These are phyloP conservation scores for Gymnocheta viridis DNA, from an alignment of 2,888 invertebrate species.

Conservation along the genomic window DNA sequence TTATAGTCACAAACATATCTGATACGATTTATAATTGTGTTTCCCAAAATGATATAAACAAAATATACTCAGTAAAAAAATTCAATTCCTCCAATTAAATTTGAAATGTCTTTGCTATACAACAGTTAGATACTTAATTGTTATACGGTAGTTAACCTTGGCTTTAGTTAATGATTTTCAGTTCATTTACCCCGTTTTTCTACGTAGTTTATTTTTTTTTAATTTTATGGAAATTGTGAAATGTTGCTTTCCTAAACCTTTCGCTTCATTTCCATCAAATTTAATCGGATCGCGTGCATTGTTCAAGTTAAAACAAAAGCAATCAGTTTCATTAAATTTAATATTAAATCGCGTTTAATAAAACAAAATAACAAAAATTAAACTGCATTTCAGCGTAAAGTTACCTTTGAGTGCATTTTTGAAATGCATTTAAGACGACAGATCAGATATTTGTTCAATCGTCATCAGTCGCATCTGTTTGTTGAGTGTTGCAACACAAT, in stretches of 20 bases:
- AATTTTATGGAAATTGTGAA: conserved; percentile 32
- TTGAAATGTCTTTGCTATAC: not conserved
- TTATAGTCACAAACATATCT: no score
- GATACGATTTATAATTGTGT: no score
- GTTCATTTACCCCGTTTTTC: conserved; percentile 27
- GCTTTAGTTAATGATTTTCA: conserved; percentile 31
- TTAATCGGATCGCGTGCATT: conserved; percentile 46
- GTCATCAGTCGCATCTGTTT: conserved; percentile 14
- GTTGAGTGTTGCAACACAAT: conserved; percentile 33
- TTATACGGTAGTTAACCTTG: conserved; percentile 51
- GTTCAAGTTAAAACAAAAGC: conserved; percentile 41
- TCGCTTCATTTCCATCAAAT: conserved; percentile 38
- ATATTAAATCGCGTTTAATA: conserved; percentile 35
- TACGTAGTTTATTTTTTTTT: not conserved
- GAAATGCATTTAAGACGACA: conserved; percentile 48
- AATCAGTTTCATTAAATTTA: conserved; percentile 50
- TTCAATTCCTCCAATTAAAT: not conserved
- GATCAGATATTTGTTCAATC: conserved; percentile 47
- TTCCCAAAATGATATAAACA: no score
- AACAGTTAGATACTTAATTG: not conserved
- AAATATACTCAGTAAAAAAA: no score
- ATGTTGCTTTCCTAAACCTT: conserved; percentile 41
- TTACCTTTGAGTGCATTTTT: conserved; percentile 21
- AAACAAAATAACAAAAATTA: not conserved
- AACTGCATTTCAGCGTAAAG: not conserved